These are phyloP conservation scores for Ochropleura leucogaster DNA, from an alignment of 2,888 invertebrate species.

Conservation along the genomic window DNA sequence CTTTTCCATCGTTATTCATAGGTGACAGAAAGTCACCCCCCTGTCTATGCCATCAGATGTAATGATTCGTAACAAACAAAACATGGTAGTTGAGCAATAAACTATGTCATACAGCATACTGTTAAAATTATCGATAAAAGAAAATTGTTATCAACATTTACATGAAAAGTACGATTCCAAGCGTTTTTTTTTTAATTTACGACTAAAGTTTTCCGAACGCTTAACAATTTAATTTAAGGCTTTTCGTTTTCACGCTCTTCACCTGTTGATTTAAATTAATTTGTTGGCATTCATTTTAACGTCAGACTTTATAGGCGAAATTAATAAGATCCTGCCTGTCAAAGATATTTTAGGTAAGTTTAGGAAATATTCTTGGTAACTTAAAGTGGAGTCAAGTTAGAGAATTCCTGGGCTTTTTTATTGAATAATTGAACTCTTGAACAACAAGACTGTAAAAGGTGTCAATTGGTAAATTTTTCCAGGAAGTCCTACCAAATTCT, in stretches of 20 bases:
- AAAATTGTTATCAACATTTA: background rate
- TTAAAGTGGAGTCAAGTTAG: background rate
- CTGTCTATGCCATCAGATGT: background rate
- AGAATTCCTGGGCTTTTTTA: background rate
- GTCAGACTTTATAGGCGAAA: background rate
- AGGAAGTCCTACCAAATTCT: background rate
- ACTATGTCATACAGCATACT: no score
- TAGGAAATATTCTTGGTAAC: background rate
- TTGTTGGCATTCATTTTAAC: background rate
- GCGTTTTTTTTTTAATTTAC: slow-evolving; percentile 9
- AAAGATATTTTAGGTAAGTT: background rate
- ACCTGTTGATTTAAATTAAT: slow-evolving; percentile 12
- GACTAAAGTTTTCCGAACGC: slow-evolving; percentile 19
- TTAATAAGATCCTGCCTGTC: background rate
- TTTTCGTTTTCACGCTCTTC: slow-evolving; percentile 12
- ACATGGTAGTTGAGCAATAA: background rate
- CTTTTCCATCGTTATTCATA: background rate
- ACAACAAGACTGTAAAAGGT: background rate
- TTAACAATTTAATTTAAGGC: background rate
- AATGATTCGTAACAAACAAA: background rate
- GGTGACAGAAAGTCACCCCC: background rate
- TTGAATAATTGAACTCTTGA: background rate
- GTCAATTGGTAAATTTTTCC: background rate
- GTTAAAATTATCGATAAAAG: background rate
- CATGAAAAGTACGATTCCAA: background rate